Evolutionary conservation across 2,888 invertebrate species (phyloP).

Genomic region (Nomada ferruginata): DNA sequence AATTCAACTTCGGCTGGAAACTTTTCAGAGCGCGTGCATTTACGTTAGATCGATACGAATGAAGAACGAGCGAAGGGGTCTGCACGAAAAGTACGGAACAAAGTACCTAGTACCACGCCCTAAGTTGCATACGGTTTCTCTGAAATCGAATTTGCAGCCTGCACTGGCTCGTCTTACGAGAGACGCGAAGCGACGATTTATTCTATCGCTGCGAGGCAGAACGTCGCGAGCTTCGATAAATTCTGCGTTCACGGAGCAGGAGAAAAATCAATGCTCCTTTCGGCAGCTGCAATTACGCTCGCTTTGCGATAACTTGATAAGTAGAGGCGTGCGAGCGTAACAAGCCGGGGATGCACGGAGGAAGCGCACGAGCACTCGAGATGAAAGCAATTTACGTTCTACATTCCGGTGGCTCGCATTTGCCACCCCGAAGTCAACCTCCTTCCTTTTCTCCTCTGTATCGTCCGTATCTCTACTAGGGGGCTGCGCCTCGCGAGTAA

Average conservation of each 20-base stretch:
- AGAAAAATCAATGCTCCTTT: not conserved
- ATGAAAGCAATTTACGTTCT: constrained; percentile 58
- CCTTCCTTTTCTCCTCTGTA: constrained; percentile 20
- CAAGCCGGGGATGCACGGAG: constrained; percentile 51
- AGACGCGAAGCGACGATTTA: constrained; percentile 19
- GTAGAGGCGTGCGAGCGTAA: constrained; percentile 52
- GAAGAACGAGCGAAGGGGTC: not conserved
- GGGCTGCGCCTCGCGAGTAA: too few relatives aligned
- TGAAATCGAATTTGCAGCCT: too few relatives aligned
- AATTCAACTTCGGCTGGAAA: not conserved
- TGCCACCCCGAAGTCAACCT: constrained; percentile 20
- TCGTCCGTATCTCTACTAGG: not conserved
- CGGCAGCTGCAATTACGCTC: constrained; percentile 13
- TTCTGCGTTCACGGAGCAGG: not conserved
- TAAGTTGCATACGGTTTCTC: too few relatives aligned
- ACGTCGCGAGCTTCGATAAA: not conserved
- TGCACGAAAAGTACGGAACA: not conserved
- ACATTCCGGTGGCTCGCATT: constrained; percentile 55
- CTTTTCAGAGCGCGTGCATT: not conserved
- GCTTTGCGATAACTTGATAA: constrained; percentile 48
- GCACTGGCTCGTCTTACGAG: not conserved
- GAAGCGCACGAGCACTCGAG: constrained; percentile 63
- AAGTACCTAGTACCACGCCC: too few relatives aligned
- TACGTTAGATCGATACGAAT: not conserved
- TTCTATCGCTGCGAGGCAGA: not conserved